Conservation (phyloP, 2,113 vertebrate genomes). For the Hylia prasina region DNA sequence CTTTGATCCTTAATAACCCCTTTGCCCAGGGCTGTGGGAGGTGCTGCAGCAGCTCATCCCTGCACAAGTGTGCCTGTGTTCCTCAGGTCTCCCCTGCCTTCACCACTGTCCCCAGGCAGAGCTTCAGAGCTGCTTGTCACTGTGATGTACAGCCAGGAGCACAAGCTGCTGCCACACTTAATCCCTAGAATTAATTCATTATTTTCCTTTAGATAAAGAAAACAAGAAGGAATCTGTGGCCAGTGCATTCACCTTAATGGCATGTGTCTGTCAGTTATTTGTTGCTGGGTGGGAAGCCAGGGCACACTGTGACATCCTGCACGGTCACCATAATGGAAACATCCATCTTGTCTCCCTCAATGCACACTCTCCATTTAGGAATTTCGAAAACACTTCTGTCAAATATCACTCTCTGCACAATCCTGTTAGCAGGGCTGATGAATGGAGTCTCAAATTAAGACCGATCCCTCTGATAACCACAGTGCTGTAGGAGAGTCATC, state of each 20-base stretch:
- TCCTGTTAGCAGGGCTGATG: conserved; percentile 59
- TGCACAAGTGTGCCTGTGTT: fast-evolving
- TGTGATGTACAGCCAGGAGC: background rate
- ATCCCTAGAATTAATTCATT: background rate
- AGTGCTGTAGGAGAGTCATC: conserved; percentile 60
- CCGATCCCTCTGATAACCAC: conserved; percentile 63
- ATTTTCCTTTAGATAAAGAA: background rate
- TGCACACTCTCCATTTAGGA: conserved; percentile 40
- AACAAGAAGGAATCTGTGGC: background rate
- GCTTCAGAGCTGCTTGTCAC: background rate
- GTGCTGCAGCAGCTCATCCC: background rate
- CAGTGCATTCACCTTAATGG: background rate
- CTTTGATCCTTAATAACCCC: background rate
- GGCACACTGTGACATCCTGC: background rate
- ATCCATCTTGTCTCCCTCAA: conserved; percentile 59
- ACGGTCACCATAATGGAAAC: background rate
- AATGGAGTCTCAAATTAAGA: conserved; percentile 71
- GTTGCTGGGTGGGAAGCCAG: background rate
- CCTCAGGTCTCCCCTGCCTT: background rate
- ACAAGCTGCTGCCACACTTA: background rate
- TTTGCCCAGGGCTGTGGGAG: background rate
- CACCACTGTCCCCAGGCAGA: background rate
- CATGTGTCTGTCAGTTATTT: background rate
- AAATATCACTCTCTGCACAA: conserved; percentile 51
- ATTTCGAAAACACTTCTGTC: conserved; percentile 64